Base-by-base conservation (phyloP, 2,888 invertebrate genomes). In the Notodonta dromedarius region DNA sequence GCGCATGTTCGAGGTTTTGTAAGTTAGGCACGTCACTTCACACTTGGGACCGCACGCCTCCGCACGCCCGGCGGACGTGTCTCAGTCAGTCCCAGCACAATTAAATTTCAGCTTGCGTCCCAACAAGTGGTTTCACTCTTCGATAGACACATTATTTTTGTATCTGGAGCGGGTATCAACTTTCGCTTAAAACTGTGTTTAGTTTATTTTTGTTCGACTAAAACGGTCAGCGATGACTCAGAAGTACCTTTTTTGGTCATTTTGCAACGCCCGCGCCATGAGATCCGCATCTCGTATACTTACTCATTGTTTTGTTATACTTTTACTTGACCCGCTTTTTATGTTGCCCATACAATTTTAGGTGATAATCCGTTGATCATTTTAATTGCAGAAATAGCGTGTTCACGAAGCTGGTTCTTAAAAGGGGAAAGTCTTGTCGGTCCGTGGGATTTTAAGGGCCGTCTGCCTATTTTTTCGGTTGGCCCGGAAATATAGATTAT, bases 41-140 rank as follows among this genome's bases (percentile, higher is more conserved):
- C 70, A 76, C 73, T 74, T 72, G 72, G 74, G 73, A 72, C 73
- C 77, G 67, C 74, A 65, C 44, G 39, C 51, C 35, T 4, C 2
- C 24, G 24, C 24, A 24, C 24, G 24, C 24, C 24, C 42, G 39
- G 55, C 58, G 67, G 66, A 78, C 79, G 75, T 80, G 80, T 78
- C 70, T 73, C 61, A 76, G 70, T 68, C 71, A 63, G 70, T 73
- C 67, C 66, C 66, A 59, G 64, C 67, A 69, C 66, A 57, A 54
- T 85, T 85, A 81, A 74, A 79, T 87, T 87, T 82, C 86, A 74
- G 74, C 69, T 63, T 79, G 80, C 84, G 85, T 86, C 76, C 77
- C 76, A 71, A 77, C 71, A 77, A 79, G 76, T 78, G 80, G 82
- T 91, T 90, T 91, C 89, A 88, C 90, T 88, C 80, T 81, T 83